Evolutionary conservation across 1,140 invertebrate species (phyloP), one percentile per base, ranked within the genome.

Genomic region (Antheraea pernyi): DNA sequence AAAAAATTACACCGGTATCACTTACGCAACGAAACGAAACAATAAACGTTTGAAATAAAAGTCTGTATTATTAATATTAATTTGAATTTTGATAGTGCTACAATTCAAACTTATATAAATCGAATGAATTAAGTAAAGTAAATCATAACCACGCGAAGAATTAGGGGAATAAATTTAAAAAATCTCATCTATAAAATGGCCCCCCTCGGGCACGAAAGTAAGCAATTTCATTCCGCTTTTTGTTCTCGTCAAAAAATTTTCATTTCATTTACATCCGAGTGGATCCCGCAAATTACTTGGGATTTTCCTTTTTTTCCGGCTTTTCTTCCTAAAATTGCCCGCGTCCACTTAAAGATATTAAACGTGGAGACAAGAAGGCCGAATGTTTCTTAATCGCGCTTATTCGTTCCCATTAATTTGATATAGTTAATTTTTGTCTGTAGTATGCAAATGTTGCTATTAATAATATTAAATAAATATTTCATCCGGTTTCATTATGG

Each of bases 311-410:
- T 71, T 78, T 77, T 82, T 81, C 75, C 59, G 73, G 77, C 77
- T 81, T 78, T 82, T 77, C 76, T 82, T 77, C 76, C 65, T 78
- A 79, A 82, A 82, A 84, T 81, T 84, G 75, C 76, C 80, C 70
- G 74, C 80, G 80, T 78, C 79, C 82, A 84, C 82, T 84, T 84
- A 79, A 76, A 74, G 76, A 84, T 82, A 84, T 84, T 84, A 82
- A 81, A 81, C 59, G 63, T 10, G 64, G 76, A 78, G 77, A 81
- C 76, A 81, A 78, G 81, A 70, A 63, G 75, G 59, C 53, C 71
- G 19, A 75, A 75, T 71, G 72, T 75, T 70, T 77, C 68, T 77
- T 82, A 82, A 79, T 77, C 76, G 76, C 60, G 42, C 30, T 61
- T 74, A 65, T 48, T 66, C 46, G 53, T 70, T 61, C 67, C 60